Evolutionary conservation across 2,888 invertebrate genomes (phyloP).

Genomic region (Hymenopus coronatus): DNA sequence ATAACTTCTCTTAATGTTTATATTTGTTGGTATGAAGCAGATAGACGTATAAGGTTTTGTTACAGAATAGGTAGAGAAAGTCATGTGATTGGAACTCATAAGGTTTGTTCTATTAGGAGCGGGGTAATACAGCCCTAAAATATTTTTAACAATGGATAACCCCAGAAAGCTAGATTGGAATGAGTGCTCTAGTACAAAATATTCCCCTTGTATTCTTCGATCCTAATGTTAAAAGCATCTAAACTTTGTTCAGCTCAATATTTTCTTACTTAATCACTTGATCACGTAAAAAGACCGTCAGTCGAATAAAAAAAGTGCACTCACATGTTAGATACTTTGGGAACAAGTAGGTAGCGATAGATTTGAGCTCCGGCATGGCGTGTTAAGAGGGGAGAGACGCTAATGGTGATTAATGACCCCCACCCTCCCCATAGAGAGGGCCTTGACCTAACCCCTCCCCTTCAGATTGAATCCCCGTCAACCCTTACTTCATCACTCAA

Average conservation of each 20-base stretch:
- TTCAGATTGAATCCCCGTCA: background rate
- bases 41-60: too few relatives aligned
- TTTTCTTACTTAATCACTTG: background rate
- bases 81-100: too few relatives aligned
- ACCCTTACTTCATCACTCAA: background rate
- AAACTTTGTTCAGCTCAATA: background rate
- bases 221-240: too few relatives aligned
- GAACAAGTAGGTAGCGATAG: background rate
- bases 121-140: too few relatives aligned
- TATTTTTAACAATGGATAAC: too few relatives aligned
- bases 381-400: background rate
- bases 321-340: background rate
- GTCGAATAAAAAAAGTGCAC: background rate
- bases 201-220: too few relatives aligned
- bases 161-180: too few relatives aligned
- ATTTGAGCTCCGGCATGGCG: background rate
- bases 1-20: too few relatives aligned
- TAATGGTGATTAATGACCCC: background rate
- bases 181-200: too few relatives aligned
- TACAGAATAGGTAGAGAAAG: too few relatives aligned
- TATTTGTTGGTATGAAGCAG: too few relatives aligned
- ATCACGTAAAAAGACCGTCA: background rate
- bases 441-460: conserved; percentile 12
- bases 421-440: background rate
- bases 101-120: too few relatives aligned